Base-by-base conservation (phyloP, 2,888 invertebrate genomes). In the Anorthoa munda region DNA sequence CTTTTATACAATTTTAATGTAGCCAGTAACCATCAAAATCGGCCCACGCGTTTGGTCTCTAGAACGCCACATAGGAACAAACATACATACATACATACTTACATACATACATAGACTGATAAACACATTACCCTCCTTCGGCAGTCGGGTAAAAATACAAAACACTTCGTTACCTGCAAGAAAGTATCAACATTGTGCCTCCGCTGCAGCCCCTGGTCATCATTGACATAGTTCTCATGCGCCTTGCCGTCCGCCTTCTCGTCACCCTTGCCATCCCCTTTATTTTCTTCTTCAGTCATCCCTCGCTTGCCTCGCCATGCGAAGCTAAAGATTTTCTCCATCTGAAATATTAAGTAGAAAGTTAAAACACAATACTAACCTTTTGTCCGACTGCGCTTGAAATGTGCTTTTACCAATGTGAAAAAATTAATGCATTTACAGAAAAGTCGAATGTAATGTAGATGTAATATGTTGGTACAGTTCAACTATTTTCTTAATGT, bases 321-420 rank as follows among this genome's bases (percentile, higher is more conserved):
- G 92, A 98, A 98, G 91, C 98, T 98, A 94, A 99, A 99, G 94
- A 99, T 98, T 93, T 98, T 98, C 95, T 99, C 99, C 98, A 99
- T 98, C 99, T 99, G 94, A 13, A 86, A 77, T 68, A 15, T 56
- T 48, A 0, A 3, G 4, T 55, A 2, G 13, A 3, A 15, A 60
- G 21, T 78, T 55, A 45, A 63, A 82, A 61, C 7, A 59, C 12
- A 11, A 23, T 13, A 69, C 12, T 18, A 7, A 51, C 0, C 3
- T 65, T 23, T 59, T n/a, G 50, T 2, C 61, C 55, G 70, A 83
- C 70, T 75, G 81, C 70, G 69, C 3, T 68, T 45, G 15, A 21
- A 60, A 50, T 64, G 18, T 46, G 15, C 0, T 4, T 46, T n/a
- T 31, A 15, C 18, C 18, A 12, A 51, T 46, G 55, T 60, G 53